These are phyloP conservation scores for Danio aesculapii DNA, from an alignment of 2,797 vertebrate genomes.

Conservation along the genomic window DNA sequence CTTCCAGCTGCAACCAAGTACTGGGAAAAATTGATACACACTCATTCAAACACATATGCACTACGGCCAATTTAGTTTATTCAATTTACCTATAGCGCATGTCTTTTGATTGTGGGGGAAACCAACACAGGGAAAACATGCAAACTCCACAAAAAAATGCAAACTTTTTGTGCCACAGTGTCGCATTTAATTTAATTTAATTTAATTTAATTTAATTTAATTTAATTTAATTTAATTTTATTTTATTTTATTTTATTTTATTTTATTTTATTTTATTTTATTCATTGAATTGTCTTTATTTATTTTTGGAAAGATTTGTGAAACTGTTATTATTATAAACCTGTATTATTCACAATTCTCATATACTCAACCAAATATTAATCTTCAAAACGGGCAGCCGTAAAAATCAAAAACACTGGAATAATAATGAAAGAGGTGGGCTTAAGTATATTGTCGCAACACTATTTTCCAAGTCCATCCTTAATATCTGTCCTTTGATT, in stretches of 20 bases:
- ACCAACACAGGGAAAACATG: too few species aligned
- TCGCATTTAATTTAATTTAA: too few species aligned
- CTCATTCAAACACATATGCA: too few species aligned
- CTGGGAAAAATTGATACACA: too few species aligned
- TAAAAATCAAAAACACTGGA: neutral
- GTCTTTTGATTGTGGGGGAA: too few species aligned
- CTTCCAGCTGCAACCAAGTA: too few species aligned
- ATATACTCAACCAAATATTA: neutral
- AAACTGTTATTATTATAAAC: neutral
- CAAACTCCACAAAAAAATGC: too few species aligned
- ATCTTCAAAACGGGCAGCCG: constrained; percentile 9
- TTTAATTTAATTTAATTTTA: neutral
- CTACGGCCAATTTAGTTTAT: too few species aligned
- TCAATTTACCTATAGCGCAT: too few species aligned
- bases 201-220: too few species aligned
- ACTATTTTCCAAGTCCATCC: neutral
- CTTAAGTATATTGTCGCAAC: constrained; percentile 11
- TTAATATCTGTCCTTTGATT: constrained; percentile 25
- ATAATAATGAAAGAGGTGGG: constrained; percentile 6
- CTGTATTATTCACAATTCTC: neutral
- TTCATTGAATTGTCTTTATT: neutral
- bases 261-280: neutral
- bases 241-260: neutral
- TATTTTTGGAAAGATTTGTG: neutral
- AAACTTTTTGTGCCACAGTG: too few species aligned